These are phyloP conservation scores for Scomberomorus guttatus DNA, from an alignment of 2,797 vertebrate genomes.

Conservation along the genomic window DNA sequence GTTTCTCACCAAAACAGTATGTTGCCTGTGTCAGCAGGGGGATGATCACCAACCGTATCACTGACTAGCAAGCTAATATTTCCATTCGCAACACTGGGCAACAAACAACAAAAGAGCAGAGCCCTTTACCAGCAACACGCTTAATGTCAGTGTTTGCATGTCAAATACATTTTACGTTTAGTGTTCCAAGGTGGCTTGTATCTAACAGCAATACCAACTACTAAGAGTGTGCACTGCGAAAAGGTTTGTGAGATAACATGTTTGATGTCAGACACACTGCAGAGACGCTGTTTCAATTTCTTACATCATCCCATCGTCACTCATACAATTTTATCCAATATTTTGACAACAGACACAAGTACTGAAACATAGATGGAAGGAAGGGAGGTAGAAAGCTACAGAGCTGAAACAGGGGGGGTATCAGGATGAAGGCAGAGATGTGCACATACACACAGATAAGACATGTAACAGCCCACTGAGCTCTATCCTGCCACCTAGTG, in stretches of 20 bases:
- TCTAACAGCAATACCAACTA: slow-evolving; percentile 1
- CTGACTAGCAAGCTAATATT: slow-evolving; percentile 67
- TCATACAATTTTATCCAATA: neutral
- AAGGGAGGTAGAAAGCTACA: neutral
- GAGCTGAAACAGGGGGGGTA: neutral
- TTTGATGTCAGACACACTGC: slow-evolving; percentile 30
- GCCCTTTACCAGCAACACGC: slow-evolving; percentile 32
- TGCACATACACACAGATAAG: neutral
- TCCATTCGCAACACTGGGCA: slow-evolving; percentile 59
- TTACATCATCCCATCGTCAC: slow-evolving; percentile 48
- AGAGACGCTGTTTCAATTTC: slow-evolving; percentile 40
- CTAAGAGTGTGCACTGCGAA: neutral
- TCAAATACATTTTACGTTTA: slow-evolving; percentile 29
- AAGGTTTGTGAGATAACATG: slow-evolving; percentile 6
- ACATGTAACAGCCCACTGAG: neutral
- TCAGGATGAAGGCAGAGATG: neutral
- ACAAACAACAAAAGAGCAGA: slow-evolving; percentile 40
- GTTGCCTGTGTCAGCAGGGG: slow-evolving; percentile 62
- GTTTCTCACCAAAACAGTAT: slow-evolving; percentile 58
- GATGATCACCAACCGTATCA: slow-evolving; percentile 16
- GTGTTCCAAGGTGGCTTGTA: slow-evolving; percentile 23
- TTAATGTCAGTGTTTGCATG: slow-evolving; percentile 51
- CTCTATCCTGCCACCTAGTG: slow-evolving; percentile 40
- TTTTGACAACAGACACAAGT: slow-evolving; percentile 26
- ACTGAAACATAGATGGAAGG: neutral